A percentile compares a stretch with the other conserved stretches of the same genome.
These are phyloP conservation scores for Malurus splendens DNA, from an alignment of 2,797 vertebrate genomes.

Conservation along the genomic window DNA sequence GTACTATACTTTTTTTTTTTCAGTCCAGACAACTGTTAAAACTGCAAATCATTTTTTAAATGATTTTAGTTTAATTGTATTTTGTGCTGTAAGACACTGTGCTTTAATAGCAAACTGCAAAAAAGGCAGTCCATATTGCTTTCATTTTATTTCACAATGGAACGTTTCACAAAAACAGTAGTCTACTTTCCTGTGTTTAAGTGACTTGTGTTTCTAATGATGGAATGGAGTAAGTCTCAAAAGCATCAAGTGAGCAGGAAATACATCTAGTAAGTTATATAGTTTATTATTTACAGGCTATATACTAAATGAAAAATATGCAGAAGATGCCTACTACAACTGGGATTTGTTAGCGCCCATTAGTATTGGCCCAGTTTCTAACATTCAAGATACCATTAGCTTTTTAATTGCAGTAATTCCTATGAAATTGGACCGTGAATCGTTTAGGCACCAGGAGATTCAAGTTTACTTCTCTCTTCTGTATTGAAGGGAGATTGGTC, in stretches of 20 bases:
- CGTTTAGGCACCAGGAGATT: constrained; percentile 70
- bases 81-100: constrained; percentile 69
- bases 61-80: constrained; percentile 46
- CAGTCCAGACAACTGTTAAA: constrained; percentile 50
- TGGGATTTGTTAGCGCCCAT: constrained; percentile 46
- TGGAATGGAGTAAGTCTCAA: constrained; percentile 72
- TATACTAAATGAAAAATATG: constrained; percentile 51
- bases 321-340: constrained; percentile 39
- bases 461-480: constrained; percentile 59
- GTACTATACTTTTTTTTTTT: constrained; percentile 36
- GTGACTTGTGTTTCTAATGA: constrained; percentile 60
- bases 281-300: constrained; percentile 62
- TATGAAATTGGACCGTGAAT: constrained; percentile 58
- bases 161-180: constrained; percentile 69
- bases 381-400: constrained; percentile 40
- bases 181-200: constrained; percentile 61
- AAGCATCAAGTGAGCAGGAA: constrained; percentile 68
- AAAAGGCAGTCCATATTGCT: constrained; percentile 64
- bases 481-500: constrained; percentile 14
- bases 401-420: constrained; percentile 7
- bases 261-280: constrained; percentile 59
- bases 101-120: constrained; percentile 61
- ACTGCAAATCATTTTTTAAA: constrained; percentile 47
- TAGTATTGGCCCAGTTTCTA: constrained; percentile 59
- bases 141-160: constrained; percentile 60